A percentile compares a stretch with the other conserved stretches of the same genome.
Conservation (phyloP, 2,888 invertebrate genomes). For the Drosophila trichaetosa region DNA sequence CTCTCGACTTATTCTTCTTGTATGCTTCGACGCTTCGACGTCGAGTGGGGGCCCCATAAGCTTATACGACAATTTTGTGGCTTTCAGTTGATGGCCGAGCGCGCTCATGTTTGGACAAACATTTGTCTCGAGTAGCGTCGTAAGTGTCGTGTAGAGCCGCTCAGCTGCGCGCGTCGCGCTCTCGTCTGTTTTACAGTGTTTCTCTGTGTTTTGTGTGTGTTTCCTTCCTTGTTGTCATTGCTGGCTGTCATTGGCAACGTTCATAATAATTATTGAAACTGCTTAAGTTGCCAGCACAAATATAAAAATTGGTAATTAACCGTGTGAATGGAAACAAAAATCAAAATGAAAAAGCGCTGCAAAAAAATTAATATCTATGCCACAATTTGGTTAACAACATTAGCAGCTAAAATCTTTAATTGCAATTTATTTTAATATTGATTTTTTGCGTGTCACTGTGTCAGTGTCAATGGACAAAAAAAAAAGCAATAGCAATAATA, state of each 20-base stretch:
- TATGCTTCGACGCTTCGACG: slow-evolving; percentile 33
- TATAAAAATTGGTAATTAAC: slow-evolving; percentile 64
- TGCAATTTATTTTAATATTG: slow-evolving; percentile 68
- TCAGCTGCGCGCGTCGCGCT: slow-evolving; percentile 76
- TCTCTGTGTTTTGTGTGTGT: slow-evolving; percentile 26
- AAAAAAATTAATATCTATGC: slow-evolving; percentile 21
- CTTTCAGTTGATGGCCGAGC: slow-evolving; percentile 67
- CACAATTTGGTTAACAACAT: slow-evolving; percentile 32
- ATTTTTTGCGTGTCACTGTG: slow-evolving; percentile 69
- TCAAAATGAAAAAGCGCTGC: slow-evolving; percentile 36
- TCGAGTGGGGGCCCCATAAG: slow-evolving; percentile 40
- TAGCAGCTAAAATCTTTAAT: slow-evolving; percentile 44
- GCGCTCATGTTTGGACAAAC: slow-evolving; percentile 64
- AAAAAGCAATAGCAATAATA: slow-evolving; percentile 14
- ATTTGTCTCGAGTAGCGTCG: slow-evolving; percentile 20
- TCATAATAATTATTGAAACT: slow-evolving; percentile 55
- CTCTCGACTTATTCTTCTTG: slow-evolving; percentile 39
- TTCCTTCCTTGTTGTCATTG: slow-evolving; percentile 32
- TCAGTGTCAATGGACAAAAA: slow-evolving; percentile 61
- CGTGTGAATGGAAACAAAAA: slow-evolving; percentile 38
- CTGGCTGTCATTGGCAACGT: slow-evolving; percentile 65
- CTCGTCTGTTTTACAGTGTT: slow-evolving; percentile 26
- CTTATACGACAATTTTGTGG: slow-evolving; percentile 58
- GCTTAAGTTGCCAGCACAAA: slow-evolving; percentile 44
- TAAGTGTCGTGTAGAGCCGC: slow-evolving; percentile 37